phyloP scores from a whole-genome alignment of 2,797 vertebrate genomes.

The Gallirallus australis region DNA sequence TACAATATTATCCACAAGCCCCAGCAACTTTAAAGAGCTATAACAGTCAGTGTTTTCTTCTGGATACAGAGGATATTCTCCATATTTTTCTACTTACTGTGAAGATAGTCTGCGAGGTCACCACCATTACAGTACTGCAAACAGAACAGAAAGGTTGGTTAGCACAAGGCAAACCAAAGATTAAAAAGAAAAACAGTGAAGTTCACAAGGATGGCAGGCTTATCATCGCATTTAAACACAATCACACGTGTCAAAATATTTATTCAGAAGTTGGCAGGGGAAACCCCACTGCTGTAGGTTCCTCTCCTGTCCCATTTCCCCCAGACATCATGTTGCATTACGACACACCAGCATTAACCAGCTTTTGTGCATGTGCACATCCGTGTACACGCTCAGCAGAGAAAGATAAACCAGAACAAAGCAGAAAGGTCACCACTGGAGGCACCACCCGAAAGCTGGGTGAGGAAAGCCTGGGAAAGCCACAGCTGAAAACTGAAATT shows the following conservation, averaged over 20 bases:
- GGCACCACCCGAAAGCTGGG: background rate
- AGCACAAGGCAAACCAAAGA: background rate
- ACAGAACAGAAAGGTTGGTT: conserved; percentile 2
- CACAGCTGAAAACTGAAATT: background rate
- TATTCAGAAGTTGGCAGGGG: background rate
- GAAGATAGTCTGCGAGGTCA: conserved; percentile 96
- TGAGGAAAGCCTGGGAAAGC: background rate
- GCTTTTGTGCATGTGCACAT: background rate
- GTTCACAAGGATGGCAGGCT: background rate
- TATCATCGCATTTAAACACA: background rate
- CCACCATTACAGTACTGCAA: conserved; percentile 98
- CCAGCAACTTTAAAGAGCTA: background rate
- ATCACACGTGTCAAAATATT: background rate
- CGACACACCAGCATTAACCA: background rate
- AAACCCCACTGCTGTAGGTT: background rate
- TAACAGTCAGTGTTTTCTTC: background rate
- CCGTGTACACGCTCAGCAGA: background rate
- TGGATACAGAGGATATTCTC: background rate
- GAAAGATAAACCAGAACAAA: background rate
- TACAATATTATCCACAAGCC: background rate
- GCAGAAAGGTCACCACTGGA: background rate
- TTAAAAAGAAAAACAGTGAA: background rate
- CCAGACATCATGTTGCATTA: accelerated
- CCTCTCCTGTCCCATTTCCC: background rate
- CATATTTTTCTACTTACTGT: conserved; percentile 86